Base-by-base conservation (phyloP, 2,113 vertebrate genomes). In the Gulo gulo region DNA sequence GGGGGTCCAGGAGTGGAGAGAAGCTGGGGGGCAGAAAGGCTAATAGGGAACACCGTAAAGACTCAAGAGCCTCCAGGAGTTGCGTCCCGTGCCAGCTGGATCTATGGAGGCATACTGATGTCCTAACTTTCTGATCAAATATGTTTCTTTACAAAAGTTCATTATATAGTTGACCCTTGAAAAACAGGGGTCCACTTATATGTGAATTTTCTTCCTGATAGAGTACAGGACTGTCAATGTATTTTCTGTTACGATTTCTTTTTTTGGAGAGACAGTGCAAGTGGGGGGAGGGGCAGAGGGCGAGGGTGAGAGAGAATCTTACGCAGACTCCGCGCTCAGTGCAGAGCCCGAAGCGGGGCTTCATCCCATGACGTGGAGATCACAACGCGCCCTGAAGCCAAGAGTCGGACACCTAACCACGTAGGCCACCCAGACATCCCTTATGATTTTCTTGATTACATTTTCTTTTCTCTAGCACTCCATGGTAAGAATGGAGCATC, bases 71-170 rank as follows among this genome's bases (percentile, higher is more conserved):
- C 42, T 36, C 13, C 10, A 4, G 42, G 29, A 16, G 31, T 4
- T 1, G 7, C 1, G 4, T 24, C 14, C 34, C 36, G 2, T 6
- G 8, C 7, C 36, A 21, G 15, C 1, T 2, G 0, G 0, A 0
- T 24, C 73, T 21, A 2, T 1, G 65, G n/a, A 3, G n/a, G 0
- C 11, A 39, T 14, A 23, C 5, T 4, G 9, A 42, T 24, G 15
- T 24, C 45, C 65, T 73, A 24, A 90, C 23, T 50, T 80, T 50
- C 39, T 45, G 50, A 59, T 69, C 50, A 59, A 57, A 71, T 57
- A 50, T 0, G 3, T 57, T 24, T 71, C 45, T 47, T 81, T 31
- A 59, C 81, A 47, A 81, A 94, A 88, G 31, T 36, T 71, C 84
- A 80, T 31, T 71, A 47, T 4, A 16, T 7, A 10, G 74, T 78